Percentiles rank a stretch among this genome's conserved stretches.
Conservation (phyloP, 1,140 invertebrate species). For the Nylanderia fulva region DNA sequence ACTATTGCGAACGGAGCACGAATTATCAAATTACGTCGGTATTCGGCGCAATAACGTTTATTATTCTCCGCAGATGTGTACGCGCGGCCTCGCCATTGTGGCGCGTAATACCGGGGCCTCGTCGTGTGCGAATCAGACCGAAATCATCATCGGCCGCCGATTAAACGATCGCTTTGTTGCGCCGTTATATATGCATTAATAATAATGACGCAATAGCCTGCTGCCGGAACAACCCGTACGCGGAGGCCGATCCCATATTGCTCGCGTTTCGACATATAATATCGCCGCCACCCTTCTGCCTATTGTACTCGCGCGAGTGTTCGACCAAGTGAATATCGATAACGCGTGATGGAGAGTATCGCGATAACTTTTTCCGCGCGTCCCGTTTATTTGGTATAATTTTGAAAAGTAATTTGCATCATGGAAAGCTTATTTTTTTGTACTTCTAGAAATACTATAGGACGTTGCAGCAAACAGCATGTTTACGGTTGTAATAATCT, state of each 20-base stretch:
- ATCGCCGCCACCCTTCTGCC: not conserved
- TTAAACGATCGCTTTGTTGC: slow-evolving; percentile 62
- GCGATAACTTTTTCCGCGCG: slow-evolving; percentile 44
- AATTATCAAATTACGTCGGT: slow-evolving; percentile 70
- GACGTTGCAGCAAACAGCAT: not conserved
- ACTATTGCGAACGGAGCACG: slow-evolving; percentile 59
- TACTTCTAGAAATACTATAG: slow-evolving; percentile 8
- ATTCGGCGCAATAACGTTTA: slow-evolving; percentile 66
- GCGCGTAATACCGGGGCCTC: slow-evolving; percentile 19
- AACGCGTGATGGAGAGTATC: slow-evolving; percentile 30
- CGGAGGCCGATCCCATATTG: slow-evolving; percentile 36
- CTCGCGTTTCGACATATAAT: slow-evolving; percentile 39
- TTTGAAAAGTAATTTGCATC: slow-evolving; percentile 45
- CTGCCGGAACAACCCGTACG: slow-evolving; percentile 28
- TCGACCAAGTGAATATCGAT: slow-evolving; percentile 55
- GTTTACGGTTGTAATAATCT: slow-evolving; percentile 18
- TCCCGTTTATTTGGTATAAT: slow-evolving; percentile 32
- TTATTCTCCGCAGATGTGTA: slow-evolving; percentile 56
- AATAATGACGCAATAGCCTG: slow-evolving; percentile 40
- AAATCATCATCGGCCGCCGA: slow-evolving; percentile 61
- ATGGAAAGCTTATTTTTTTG: no score
- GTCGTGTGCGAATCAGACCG: slow-evolving; percentile 43
- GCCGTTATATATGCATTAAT: slow-evolving; percentile 47
- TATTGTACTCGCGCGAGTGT: slow-evolving; percentile 46
- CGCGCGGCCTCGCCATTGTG: slow-evolving; percentile 13